Conservation (phyloP, 2,797 vertebrate genomes). For the Macropus fuliginosus region DNA sequence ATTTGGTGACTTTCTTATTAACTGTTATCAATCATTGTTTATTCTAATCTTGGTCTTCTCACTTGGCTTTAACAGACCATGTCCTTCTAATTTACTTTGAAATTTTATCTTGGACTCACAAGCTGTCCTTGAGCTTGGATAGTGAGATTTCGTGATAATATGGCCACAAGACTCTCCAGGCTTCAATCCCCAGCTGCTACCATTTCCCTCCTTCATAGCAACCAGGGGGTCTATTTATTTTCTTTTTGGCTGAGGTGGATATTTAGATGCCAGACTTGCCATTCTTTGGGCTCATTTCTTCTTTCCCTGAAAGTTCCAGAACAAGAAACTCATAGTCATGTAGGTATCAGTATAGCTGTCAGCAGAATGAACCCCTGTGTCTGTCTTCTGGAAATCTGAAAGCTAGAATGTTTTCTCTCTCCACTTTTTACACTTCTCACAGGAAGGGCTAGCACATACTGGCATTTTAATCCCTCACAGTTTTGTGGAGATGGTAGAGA, state of each 20-base stretch:
- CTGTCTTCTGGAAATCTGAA: neutral
- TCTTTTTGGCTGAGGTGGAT: neutral
- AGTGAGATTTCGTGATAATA: neutral
- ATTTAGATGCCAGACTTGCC: neutral
- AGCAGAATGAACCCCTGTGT: neutral
- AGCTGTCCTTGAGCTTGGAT: neutral
- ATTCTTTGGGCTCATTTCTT: neutral
- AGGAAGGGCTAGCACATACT: neutral
- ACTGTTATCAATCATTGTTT: neutral
- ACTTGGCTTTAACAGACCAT: neutral
- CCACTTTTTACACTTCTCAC: neutral
- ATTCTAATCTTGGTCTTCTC: neutral
- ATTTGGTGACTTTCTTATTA: neutral
- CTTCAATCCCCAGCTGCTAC: neutral
- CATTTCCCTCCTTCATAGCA: neutral
- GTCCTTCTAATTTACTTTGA: neutral
- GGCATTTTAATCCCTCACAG: neutral
- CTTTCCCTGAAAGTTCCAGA: neutral
- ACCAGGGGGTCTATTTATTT: neutral
- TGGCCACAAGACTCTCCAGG: neutral
- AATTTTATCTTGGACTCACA: neutral
- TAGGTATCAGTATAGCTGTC: neutral
- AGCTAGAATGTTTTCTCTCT: neutral
- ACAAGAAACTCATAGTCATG: neutral
- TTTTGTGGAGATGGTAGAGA: neutral